Evolutionary conservation across 2,888 invertebrate genomes (phyloP).

Genomic region (Hemithea aestivaria): DNA sequence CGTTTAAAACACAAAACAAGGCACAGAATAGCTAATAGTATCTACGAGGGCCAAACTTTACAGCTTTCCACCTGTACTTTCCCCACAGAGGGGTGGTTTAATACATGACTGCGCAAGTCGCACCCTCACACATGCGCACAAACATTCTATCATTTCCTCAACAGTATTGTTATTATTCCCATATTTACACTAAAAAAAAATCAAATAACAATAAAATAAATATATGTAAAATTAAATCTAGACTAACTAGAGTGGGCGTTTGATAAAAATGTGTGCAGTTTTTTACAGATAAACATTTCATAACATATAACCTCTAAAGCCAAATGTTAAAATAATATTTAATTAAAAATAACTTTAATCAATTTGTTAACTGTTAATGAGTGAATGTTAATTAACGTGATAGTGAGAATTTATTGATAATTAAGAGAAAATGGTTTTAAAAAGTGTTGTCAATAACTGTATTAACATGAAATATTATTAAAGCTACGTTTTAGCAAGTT

Average conservation of each 20-base stretch:
- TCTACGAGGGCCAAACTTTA: too few species aligned
- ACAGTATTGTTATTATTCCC: conserved; percentile 26
- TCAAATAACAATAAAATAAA: conserved; percentile 1
- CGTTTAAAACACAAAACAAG: too few species aligned
- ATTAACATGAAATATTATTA: too few species aligned
- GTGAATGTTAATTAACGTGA: too few species aligned
- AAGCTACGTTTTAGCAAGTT: too few species aligned
- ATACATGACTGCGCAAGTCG: conserved; percentile 22
- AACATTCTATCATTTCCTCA: conserved; percentile 5
- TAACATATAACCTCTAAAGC: neutral
- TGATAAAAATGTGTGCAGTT: neutral
- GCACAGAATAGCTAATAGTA: too few species aligned
- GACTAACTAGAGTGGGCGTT: neutral
- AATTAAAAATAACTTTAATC: too few species aligned
- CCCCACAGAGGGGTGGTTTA: conserved; percentile 7
- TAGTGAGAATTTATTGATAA: too few species aligned
- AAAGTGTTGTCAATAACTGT: too few species aligned
- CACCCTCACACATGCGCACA: conserved; percentile 19
- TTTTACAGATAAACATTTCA: neutral
- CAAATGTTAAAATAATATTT: too few species aligned
- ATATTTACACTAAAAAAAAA: conserved; percentile 13
- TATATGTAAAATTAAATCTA: neutral
- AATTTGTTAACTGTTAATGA: too few species aligned
- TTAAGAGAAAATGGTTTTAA: too few species aligned
- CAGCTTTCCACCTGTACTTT: neutral